Conservation (phyloP, 2,797 vertebrate genomes). For the Myioborus miniatus region DNA sequence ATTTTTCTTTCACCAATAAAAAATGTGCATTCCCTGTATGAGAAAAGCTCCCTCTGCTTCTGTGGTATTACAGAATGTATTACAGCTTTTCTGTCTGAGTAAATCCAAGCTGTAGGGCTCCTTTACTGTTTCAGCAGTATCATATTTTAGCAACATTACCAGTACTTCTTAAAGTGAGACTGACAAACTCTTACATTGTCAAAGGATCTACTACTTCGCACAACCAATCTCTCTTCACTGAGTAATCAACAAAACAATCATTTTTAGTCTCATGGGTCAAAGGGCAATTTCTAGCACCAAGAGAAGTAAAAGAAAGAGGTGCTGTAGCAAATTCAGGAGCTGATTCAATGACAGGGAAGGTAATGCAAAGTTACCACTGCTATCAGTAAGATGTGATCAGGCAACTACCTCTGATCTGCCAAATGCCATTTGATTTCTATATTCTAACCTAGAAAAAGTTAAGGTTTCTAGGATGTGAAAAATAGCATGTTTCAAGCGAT, state of each 20-base stretch:
- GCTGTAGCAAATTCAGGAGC: neutral
- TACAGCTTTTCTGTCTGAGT: neutral
- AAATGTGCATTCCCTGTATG: neutral
- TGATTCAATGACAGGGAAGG: neutral
- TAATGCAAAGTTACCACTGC: neutral
- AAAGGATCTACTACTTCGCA: neutral
- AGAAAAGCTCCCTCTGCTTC: neutral
- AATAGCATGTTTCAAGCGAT: neutral
- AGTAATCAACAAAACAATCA: neutral
- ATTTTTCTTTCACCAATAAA: neutral
- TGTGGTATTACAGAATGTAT: neutral
- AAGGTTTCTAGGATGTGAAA: neutral
- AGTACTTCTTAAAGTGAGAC: neutral
- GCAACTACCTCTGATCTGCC: neutral
- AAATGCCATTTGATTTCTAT: neutral
- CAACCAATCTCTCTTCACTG: neutral
- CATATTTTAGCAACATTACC: neutral
- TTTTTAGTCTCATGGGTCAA: neutral
- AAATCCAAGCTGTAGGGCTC: neutral
- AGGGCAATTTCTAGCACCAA: neutral
- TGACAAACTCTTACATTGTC: accelerated
- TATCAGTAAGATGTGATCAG: neutral
- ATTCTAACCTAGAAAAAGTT: neutral
- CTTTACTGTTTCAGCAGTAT: neutral
- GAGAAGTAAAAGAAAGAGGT: neutral